These are phyloP conservation scores for Drosophila algonquin DNA, from an alignment of 2,888 invertebrate genomes.

Conservation along the genomic window DNA sequence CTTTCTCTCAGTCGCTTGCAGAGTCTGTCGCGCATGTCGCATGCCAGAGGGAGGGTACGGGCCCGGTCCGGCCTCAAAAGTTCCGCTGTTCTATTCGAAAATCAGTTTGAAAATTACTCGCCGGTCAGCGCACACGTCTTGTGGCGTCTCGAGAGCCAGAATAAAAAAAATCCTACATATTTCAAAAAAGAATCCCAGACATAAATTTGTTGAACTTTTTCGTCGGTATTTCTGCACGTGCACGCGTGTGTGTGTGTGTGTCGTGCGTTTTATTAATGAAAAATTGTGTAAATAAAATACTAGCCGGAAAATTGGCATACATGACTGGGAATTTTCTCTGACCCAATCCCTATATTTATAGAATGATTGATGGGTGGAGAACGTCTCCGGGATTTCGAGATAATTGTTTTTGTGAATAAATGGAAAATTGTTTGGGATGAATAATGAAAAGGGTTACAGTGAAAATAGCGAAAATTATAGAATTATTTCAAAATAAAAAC, in stretches of 20 bases:
- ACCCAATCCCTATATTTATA: constrained; percentile 39
- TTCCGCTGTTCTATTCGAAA: constrained; percentile 55
- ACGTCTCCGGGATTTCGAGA: constrained; percentile 8
- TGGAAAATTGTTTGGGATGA: neutral
- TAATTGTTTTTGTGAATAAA: constrained; percentile 1
- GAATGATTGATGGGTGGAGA: constrained; percentile 26
- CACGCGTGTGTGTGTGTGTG: constrained; percentile 1
- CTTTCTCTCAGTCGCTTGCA: neutral
- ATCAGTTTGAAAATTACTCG: constrained; percentile 80
- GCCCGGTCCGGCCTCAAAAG: constrained; percentile 34
- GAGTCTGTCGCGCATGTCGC: constrained; percentile 63
- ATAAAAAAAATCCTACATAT: constrained; percentile 4
- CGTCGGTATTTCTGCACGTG: neutral
- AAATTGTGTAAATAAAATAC: constrained; percentile 26
- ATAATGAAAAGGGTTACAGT: neutral
- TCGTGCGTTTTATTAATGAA: constrained; percentile 23
- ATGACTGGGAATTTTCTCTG: constrained; percentile 28
- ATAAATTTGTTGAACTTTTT: constrained; percentile 12
- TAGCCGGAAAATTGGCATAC: constrained; percentile 18
- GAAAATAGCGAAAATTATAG: neutral
- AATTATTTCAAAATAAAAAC: too few relatives aligned
- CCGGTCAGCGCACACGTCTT: constrained; percentile 72
- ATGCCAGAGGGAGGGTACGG: constrained; percentile 37
- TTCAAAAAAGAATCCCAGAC: constrained; percentile 5
- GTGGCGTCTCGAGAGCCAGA: neutral